Evolutionary conservation across 1,140 invertebrate species (phyloP).

Genomic region (Branchinecta lynchi): DNA sequence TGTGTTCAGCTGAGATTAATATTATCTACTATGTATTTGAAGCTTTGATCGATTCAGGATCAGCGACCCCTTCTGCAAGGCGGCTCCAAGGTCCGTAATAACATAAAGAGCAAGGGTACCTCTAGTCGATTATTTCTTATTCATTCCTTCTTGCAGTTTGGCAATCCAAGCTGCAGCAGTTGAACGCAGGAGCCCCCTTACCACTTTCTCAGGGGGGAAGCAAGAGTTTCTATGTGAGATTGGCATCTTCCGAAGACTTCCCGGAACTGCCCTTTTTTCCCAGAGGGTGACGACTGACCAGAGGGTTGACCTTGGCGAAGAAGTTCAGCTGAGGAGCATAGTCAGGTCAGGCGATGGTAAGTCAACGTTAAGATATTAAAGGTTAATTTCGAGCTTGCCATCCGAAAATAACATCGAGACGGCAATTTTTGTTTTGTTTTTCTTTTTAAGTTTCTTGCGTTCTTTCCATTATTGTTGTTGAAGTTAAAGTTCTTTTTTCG

Average conservation of each 20-base stretch:
- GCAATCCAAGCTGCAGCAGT: constrained; percentile 33
- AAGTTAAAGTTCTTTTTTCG: too few relatives aligned
- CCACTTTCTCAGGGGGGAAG: constrained; percentile 34
- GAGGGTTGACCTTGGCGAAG: constrained; percentile 45
- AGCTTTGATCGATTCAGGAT: too few relatives aligned
- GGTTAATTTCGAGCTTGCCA: too few relatives aligned
- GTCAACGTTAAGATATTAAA: constrained; percentile 14
- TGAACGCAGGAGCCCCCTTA: constrained; percentile 30
- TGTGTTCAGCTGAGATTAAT: too few relatives aligned
- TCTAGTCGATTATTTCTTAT: background rate
- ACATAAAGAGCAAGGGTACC: too few relatives aligned
- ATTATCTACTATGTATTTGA: too few relatives aligned
- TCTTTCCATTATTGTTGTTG: too few relatives aligned
- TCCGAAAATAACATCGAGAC: too few relatives aligned
- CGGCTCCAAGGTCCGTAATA: too few relatives aligned
- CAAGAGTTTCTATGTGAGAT: constrained; percentile 42
- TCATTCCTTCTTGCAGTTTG: constrained; percentile 26
- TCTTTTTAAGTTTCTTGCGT: too few relatives aligned
- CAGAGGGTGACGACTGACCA: constrained; percentile 38
- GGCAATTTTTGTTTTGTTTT: too few relatives aligned
- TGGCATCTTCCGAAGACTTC: constrained; percentile 37
- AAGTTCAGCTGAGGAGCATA: constrained; percentile 42
- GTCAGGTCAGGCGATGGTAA: constrained; percentile 44
- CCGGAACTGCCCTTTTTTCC: constrained; percentile 36
- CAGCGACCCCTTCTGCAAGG: too few relatives aligned